phyloP scores from a whole-genome alignment of 2,888 invertebrate genomes.

The Dione vanillae region DNA sequence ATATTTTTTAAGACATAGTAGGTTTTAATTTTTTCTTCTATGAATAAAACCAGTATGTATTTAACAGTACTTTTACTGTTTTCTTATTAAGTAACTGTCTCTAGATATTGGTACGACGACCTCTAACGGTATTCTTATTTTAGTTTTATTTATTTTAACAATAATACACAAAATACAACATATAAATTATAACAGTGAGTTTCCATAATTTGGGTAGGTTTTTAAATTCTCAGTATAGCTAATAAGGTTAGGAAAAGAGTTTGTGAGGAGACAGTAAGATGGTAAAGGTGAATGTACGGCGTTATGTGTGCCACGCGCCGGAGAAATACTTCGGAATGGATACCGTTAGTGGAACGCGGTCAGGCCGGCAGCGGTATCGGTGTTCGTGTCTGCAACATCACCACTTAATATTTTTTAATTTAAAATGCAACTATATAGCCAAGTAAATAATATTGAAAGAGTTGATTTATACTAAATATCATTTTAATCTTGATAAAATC shows the following conservation, averaged over 20 bases:
- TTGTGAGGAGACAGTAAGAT: slow-evolving; percentile 67
- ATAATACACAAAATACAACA: background rate
- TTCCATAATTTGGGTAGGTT: background rate
- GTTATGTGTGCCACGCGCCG: slow-evolving; percentile 81
- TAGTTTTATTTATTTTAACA: slow-evolving; percentile 53
- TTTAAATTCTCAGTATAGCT: background rate
- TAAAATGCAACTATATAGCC: slow-evolving; percentile 19
- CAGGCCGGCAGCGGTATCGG: slow-evolving; percentile 75
- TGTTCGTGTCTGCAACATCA: slow-evolving; percentile 61
- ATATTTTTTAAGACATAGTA: background rate
- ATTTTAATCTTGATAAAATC: background rate
- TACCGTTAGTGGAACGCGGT: slow-evolving; percentile 84
- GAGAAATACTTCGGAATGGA: slow-evolving; percentile 81
- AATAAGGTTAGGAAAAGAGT: slow-evolving; percentile 8
- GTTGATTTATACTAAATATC: background rate
- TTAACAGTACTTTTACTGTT: slow-evolving; percentile 53
- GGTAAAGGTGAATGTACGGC: slow-evolving; percentile 82
- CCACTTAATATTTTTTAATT: slow-evolving; percentile 47
- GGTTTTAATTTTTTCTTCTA: background rate
- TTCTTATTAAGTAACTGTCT: slow-evolving; percentile 55
- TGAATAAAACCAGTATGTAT: slow-evolving; percentile 13
- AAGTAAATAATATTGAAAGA: background rate
- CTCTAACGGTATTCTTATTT: slow-evolving; percentile 73
- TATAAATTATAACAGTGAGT: background rate
- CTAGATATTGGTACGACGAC: slow-evolving; percentile 41